Conservation (phyloP, 92 coral and sea anemone genomes). For the Zoanthus solanderi region DNA sequence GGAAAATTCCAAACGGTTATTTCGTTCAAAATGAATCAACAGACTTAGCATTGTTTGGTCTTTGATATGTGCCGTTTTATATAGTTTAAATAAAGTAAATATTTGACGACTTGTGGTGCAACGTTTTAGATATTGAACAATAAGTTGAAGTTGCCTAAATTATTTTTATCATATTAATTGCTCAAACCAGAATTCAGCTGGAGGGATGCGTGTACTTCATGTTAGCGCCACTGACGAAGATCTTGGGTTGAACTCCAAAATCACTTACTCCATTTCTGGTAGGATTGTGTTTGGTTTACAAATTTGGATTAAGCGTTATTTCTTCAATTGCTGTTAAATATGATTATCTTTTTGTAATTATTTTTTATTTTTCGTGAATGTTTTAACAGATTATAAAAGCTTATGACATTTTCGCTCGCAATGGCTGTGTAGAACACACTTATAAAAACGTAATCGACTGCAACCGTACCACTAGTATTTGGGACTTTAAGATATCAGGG, state of each 20-base stretch:
- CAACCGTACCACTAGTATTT: too few species aligned
- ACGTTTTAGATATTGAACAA: too few species aligned
- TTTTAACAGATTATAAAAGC: too few species aligned
- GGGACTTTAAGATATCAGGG: too few species aligned
- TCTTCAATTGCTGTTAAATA: background rate
- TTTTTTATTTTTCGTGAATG: too few species aligned
- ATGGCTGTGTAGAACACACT: too few species aligned
- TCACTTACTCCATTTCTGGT: slow-evolving; percentile 87
- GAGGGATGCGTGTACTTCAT: slow-evolving; percentile 79
- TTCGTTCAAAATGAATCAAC: background rate
- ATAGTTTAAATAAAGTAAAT: too few species aligned
- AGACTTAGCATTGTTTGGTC: too few species aligned
- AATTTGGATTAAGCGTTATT: background rate
- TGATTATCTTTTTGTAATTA: background rate
- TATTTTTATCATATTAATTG: background rate
- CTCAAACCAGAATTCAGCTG: slow-evolving; percentile 76
- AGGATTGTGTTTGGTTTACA: background rate
- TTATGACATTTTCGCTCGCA: too few species aligned
- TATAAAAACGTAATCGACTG: too few species aligned
- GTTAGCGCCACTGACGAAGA: slow-evolving; percentile 89
- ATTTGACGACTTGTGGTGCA: too few species aligned
- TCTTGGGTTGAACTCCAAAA: slow-evolving; percentile 83
- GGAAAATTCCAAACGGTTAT: background rate
- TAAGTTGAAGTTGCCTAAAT: background rate
- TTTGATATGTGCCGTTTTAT: too few species aligned